These are phyloP conservation scores for Carassius gibelio DNA, from an alignment of 2,113 vertebrate species.

Conservation along the genomic window DNA sequence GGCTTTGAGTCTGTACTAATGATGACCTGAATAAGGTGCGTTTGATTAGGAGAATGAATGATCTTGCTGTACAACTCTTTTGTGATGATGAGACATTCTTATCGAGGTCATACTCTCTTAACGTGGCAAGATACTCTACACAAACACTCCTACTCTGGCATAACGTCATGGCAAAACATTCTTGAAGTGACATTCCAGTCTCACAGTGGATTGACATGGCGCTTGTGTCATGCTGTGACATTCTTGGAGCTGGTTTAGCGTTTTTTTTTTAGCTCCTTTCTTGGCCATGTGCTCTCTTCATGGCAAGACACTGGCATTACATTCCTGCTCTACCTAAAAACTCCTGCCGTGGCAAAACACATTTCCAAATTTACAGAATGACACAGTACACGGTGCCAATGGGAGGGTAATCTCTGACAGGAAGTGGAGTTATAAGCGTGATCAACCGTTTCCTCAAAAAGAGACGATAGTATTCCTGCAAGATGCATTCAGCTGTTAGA, in stretches of 20 bases:
- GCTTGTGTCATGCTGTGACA: too few species aligned
- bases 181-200: too few species aligned
- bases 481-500: conserved; percentile 15
- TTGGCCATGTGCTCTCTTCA: neutral
- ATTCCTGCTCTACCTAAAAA: neutral
- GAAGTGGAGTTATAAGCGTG: neutral
- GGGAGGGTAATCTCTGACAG: neutral
- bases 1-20: neutral
- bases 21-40: neutral
- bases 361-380: neutral
- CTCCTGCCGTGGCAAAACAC: neutral
- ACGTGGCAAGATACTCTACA: too few species aligned
- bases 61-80: too few species aligned
- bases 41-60: too few species aligned
- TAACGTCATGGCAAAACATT: too few species aligned
- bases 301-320: neutral
- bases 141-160: too few species aligned
- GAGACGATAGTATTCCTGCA: neutral
- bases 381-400: neutral
- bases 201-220: too few species aligned
- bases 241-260: neutral
- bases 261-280: neutral
- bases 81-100: too few species aligned
- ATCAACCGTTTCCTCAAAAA: neutral
- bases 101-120: too few species aligned